Conservation (phyloP, 2,888 invertebrate genomes). For the Ochropleura plecta region DNA sequence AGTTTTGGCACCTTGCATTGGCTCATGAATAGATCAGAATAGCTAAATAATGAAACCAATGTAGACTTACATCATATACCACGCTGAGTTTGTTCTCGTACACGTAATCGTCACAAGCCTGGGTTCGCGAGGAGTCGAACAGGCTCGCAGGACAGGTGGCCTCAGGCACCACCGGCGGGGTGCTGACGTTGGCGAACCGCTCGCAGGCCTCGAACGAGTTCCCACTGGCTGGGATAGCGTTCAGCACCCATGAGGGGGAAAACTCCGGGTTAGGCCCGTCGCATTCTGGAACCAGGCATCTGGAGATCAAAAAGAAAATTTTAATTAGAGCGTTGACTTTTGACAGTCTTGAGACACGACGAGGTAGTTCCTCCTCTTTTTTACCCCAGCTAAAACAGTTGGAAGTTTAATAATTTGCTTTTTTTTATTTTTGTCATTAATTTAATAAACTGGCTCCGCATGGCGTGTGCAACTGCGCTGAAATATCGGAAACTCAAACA, state of each 20-base stretch:
- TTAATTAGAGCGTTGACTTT: background rate
- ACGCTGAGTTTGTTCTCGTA: conserved; percentile 82
- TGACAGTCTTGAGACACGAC: background rate
- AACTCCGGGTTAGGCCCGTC: conserved; percentile 77
- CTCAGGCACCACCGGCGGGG: conserved; percentile 47
- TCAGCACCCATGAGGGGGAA: conserved; percentile 77
- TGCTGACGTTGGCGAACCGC: conserved; percentile 73
- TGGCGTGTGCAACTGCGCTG: too few relatives aligned
- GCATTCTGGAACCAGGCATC: conserved; percentile 82
- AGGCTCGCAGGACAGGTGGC: conserved; percentile 78
- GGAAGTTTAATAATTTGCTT: too few relatives aligned
- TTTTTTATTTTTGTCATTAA: too few relatives aligned
- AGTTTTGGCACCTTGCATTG: too few relatives aligned
- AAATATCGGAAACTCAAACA: too few relatives aligned
- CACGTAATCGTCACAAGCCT: conserved; percentile 76
- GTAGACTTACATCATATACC: conserved; percentile 83
- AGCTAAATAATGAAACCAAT: background rate
- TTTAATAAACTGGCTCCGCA: too few relatives aligned
- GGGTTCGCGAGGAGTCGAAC: conserved; percentile 74
- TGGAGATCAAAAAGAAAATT: conserved; percentile 52
- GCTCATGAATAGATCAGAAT: too few relatives aligned
- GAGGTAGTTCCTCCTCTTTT: background rate
- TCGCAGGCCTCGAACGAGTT: conserved; percentile 79
- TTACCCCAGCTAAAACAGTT: background rate
- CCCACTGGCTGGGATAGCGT: conserved; percentile 78